Conservation (phyloP, 1,140 invertebrate species). For the Branchinecta lynchi region DNA sequence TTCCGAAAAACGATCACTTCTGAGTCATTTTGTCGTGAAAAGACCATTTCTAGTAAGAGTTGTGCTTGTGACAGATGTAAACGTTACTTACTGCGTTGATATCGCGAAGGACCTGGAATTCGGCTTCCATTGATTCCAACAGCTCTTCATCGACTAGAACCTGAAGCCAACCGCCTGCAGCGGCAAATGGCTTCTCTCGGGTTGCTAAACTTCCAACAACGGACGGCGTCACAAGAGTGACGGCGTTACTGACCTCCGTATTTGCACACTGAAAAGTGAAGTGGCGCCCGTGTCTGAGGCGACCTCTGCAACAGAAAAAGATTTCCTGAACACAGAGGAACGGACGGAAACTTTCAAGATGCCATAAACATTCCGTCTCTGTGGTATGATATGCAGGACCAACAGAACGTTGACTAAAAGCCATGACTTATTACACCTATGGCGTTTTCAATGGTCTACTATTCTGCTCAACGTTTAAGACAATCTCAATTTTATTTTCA, state of each 20-base stretch:
- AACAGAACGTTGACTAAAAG: too few species aligned
- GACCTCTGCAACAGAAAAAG: not conserved
- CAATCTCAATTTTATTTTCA: too few species aligned
- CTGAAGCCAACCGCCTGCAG: not conserved
- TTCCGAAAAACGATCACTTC: too few species aligned
- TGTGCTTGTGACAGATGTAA: not conserved
- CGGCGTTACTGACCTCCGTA: not conserved
- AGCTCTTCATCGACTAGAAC: slow-evolving; percentile 4
- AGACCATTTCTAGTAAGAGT: too few species aligned
- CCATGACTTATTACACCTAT: too few species aligned
- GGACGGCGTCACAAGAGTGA: not conserved
- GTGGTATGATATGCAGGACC: too few species aligned
- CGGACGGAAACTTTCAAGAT: too few species aligned
- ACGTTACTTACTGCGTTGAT: not conserved
- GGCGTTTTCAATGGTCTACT: too few species aligned
- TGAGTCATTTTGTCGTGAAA: too few species aligned
- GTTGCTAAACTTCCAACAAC: not conserved
- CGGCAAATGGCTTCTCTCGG: not conserved
- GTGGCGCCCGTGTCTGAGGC: not conserved
- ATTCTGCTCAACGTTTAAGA: too few species aligned
- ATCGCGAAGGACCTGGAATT: not conserved
- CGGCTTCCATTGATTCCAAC: not conserved
- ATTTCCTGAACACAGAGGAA: too few species aligned
- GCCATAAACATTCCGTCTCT: too few species aligned
- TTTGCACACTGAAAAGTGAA: not conserved